Evolutionary conservation across 2,797 vertebrate genomes (phyloP), one percentile per base, ranked within the genome.

Genomic region (Ctenopoma kingsleyae): DNA sequence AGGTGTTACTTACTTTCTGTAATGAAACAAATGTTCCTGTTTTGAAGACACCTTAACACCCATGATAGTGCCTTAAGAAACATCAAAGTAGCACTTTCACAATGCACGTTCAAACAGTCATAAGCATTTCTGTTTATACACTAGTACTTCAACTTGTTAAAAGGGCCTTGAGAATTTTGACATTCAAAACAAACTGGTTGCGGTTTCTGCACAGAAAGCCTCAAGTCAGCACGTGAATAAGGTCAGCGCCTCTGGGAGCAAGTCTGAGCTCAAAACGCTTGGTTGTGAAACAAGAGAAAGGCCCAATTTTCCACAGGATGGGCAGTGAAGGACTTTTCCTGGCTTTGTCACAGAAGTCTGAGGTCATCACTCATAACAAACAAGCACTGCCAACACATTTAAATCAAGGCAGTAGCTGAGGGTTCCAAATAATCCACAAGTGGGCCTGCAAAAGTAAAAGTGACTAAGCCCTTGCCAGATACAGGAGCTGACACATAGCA

Each of bases 261-360:
- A 64, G 52, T 36, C 76, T 30, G 48, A 65, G 69, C 61, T 65
- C 23, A 71, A 86, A 10, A 64, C 65, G 67, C 71, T 68, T 73
- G 82, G 70, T 90, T 92, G 81, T 71, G 79, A 90, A 90, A 87
- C 70, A 55, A 63, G 71, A 85, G 71, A 64, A 79, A 80, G 30
- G 76, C 59, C 68, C 36, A 3, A 58, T 72, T 87, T 89, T 72
- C 69, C 81, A 90, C 78, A 83, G 76, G 62, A 53, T n/a, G 54
- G 74, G 35, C 71, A 74, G 51, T 30, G 17, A 52, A 75, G 57
- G 59, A 72, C 71, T 81, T 89, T 90, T 89, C 80, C 75, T 85
- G 84, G 80, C 77, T 76, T 63, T 25, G 54, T 65, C 59, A 67
- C 59, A 46, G 61, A 69, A 52, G 49, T 32, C 63, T 85, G 78